Conservation (phyloP, 2,797 vertebrate genomes). For the Psittacula derbiana region DNA sequence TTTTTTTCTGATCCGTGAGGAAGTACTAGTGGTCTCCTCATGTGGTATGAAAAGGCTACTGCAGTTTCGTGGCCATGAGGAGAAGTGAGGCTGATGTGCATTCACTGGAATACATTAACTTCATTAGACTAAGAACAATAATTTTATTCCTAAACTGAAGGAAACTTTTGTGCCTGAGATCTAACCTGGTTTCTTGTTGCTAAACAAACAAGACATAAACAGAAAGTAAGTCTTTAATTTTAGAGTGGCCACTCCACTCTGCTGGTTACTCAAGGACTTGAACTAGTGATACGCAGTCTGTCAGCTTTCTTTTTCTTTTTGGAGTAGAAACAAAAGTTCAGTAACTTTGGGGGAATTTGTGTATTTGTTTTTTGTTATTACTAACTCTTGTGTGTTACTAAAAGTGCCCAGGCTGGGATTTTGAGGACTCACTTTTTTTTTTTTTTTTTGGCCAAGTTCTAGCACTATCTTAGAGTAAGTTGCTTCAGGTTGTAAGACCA, state of each 20-base stretch:
- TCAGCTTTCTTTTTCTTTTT: background rate
- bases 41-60: background rate
- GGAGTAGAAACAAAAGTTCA: background rate
- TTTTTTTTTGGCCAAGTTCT: background rate
- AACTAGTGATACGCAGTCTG: background rate
- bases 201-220: background rate
- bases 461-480: background rate
- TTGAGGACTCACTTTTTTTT: background rate
- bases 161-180: background rate
- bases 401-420: background rate
- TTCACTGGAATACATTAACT: background rate
- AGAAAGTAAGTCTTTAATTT: background rate
- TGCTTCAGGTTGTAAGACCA: background rate
- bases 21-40: background rate
- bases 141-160: background rate
- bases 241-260: background rate
- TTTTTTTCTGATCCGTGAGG: background rate
- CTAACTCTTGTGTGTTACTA: background rate
- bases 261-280: background rate
- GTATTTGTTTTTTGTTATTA: background rate
- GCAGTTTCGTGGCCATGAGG: background rate
- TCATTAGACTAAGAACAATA: background rate
- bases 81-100: background rate
- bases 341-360: background rate
- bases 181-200: background rate